Evolutionary conservation across 2,888 invertebrate genomes (phyloP), one percentile per base, ranked within the genome.

Genomic region (Tenthredo livida): DNA sequence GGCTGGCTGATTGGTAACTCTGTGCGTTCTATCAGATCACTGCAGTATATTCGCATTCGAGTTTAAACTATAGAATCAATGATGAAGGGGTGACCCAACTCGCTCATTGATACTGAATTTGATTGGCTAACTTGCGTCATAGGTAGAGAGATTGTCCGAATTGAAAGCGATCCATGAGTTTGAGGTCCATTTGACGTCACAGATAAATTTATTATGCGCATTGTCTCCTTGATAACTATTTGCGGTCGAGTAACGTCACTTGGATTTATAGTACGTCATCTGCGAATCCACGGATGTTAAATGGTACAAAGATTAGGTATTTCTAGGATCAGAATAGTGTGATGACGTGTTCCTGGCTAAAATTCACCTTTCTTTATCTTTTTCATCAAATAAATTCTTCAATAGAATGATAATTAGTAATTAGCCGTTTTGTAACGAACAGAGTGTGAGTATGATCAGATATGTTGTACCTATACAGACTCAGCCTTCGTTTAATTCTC

Each of bases 1-100:
- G 87, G 47, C 83, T 47, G 17, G 70, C 67, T 83, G 83, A 83
- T 83, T 43, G 83, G 67, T 47, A 83, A 83, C 40, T 80, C 25
- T 40, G 25, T 40, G 40, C 21, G 10, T 61, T 37, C 37, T 25
- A 80, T 80, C 80, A 80, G 61, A 80, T 83, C 65, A 25, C 54
- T 61, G 67, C 58, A 65, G 29, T 29, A 29, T 33, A 50, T 25
- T 67, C 47, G 43, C 15, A 6, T 40, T 65, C 15, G 50, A 58
- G 40, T 80, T 80, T 4, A 80, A 80, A 80, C 80, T 37, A 80
- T 80, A 40, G 61, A 61, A 80, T 80, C 80, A 80, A 29, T 21
- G 80, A 80, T 61, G 9, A 61, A 80, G 33, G 77, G 77, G 17
- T 47, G 7, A 15, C 21, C 25, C 21, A 37, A 37, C 21, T 40